Evolutionary conservation across 2,797 vertebrate genomes (phyloP).

Genomic region (Lindbergichthys nudifrons): DNA sequence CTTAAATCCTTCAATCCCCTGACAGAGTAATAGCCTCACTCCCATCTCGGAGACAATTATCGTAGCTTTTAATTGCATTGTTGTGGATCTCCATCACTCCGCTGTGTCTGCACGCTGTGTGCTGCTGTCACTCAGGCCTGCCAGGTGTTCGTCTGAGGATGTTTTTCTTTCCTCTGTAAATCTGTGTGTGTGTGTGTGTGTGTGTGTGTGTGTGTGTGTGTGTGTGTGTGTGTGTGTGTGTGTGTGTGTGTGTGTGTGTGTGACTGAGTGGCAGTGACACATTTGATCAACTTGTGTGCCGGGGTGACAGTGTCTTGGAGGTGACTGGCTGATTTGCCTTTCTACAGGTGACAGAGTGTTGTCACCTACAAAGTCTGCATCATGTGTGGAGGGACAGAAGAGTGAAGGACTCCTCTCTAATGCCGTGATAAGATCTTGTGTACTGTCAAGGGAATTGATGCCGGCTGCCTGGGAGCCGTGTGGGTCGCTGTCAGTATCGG

Average conservation of each 20-base stretch:
- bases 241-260: neutral
- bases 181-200: neutral
- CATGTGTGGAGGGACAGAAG: conserved; percentile 12
- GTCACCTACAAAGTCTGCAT: conserved; percentile 48
- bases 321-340: conserved; percentile 62
- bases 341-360: conserved; percentile 53
- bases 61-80: conserved; percentile 76
- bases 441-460: conserved; percentile 63
- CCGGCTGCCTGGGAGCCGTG: conserved; percentile 26
- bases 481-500: conserved; percentile 52
- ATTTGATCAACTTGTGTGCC: conserved; percentile 58
- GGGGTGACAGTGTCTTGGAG: conserved; percentile 43
- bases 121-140: conserved; percentile 66
- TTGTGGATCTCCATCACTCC: conserved; percentile 70
- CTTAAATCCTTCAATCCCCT: conserved; percentile 66
- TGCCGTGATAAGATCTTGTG: conserved; percentile 50
- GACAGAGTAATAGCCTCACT: conserved; percentile 71
- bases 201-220: too few relatives aligned
- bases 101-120: conserved; percentile 8
- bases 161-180: neutral
- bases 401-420: conserved; percentile 13
- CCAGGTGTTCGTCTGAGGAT: conserved; percentile 46
- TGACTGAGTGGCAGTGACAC: conserved; percentile 49
- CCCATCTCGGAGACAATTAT: conserved; percentile 62
- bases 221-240: conserved; percentile 3